Evolutionary conservation across 2,797 vertebrate genomes (phyloP).

Genomic region (Percopsis omiscomaycus): DNA sequence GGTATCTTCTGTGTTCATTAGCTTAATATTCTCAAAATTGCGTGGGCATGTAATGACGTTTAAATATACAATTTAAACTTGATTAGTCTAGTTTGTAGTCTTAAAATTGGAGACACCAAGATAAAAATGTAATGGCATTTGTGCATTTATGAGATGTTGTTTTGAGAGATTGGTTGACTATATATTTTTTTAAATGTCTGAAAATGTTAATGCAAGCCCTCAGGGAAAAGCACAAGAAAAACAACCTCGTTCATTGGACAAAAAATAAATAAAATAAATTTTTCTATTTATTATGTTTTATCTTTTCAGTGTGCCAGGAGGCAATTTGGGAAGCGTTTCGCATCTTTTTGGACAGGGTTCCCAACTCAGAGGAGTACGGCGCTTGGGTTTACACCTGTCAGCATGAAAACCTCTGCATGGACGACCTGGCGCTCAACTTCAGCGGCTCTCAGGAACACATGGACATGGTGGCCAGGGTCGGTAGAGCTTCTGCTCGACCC

Average conservation of each 20-base stretch:
- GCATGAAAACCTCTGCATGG: slow-evolving; percentile 88
- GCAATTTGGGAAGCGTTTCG: slow-evolving; percentile 95
- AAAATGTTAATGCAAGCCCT: not conserved
- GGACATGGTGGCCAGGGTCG: slow-evolving; percentile 87
- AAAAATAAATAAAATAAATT: not conserved
- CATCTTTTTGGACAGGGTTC: slow-evolving; percentile 91
- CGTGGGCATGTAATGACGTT: slow-evolving; percentile 16
- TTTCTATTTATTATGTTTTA: not conserved
- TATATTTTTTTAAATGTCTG: too few species aligned
- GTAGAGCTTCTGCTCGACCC: slow-evolving; percentile 15
- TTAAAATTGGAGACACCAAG: too few species aligned
- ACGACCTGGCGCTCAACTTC: slow-evolving; percentile 91
- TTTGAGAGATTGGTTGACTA: too few species aligned
- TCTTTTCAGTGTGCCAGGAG: slow-evolving; percentile 90
- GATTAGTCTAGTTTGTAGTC: too few species aligned
- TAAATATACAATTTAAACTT: slow-evolving; percentile 28
- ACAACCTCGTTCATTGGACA: not conserved
- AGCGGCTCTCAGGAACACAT: slow-evolving; percentile 91
- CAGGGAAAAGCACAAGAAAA: slow-evolving; percentile 1
- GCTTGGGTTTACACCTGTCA: slow-evolving; percentile 90
- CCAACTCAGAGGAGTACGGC: slow-evolving; percentile 87
- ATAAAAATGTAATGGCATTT: too few species aligned
- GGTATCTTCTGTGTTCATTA: slow-evolving; percentile 23
- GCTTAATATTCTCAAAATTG: slow-evolving; percentile 41
- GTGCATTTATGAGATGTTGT: too few species aligned